Base-by-base conservation (phyloP, 1,140 invertebrate species). In the Drosophila lacteicornis region DNA sequence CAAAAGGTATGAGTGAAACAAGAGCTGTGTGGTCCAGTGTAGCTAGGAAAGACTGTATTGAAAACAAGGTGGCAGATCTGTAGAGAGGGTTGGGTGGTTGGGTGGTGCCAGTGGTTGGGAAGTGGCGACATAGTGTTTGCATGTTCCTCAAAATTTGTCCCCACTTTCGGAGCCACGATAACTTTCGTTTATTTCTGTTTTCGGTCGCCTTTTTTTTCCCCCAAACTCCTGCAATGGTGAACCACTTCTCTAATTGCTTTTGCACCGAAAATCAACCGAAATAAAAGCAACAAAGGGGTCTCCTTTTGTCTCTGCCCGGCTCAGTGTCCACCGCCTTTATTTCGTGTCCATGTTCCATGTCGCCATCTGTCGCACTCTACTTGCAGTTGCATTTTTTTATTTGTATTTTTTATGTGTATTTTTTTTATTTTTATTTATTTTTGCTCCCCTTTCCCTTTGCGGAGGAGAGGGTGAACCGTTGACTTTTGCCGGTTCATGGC, bases 201-300 rank as follows among this genome's bases (percentile, higher is more conserved):
- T 25, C 25, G 27, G 38, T 33, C 19, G 47, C 50, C 58, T 58
- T 47, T 55, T 12, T 43, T 30, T 30, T 47, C n/a, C 12, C 12
- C n/a, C 5, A 8, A 25, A 12, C 19, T 38, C 36, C 36, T 71
- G 7, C 33, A 46, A 17, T 73, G 58, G 50, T 27, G 43, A 57
- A 59, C 57, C 82, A 82, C 80, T 82, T 85, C 82, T 85, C 82
- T 85, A 86, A 85, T 85, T 85, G 82, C 82, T 82, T 62, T 80
- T 68, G 51, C 81, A 27, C 55, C 68, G n/a, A 63, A 56, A 30
- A 71, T 58, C 45, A 25, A 40, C 25, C n/a, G 36, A 25, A 49
- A 43, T 42, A 33, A 25, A 45, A 15, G 4, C 19, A 45, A 65
- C 38, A 43, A 47, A 40, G 50, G 19, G n/a, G 36, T 50, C n/a